These are phyloP conservation scores for Plestiodon gilberti DNA, from an alignment of 2,113 vertebrate genomes.

Conservation along the genomic window DNA sequence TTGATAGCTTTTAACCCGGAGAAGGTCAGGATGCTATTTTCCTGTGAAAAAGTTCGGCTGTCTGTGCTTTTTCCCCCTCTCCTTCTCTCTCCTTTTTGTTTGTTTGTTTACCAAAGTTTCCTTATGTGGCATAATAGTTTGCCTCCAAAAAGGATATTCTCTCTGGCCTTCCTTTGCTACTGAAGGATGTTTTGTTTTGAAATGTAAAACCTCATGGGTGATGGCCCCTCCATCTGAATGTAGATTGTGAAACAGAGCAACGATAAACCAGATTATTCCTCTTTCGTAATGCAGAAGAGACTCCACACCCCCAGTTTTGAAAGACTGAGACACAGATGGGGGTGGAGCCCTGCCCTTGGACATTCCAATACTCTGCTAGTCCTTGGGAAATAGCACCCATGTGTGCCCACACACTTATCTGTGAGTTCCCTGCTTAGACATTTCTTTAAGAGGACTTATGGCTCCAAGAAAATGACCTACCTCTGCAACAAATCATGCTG, in stretches of 20 bases:
- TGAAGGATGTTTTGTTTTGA: conserved; percentile 48
- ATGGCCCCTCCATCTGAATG: conserved; percentile 42
- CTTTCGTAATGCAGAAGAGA: conserved; percentile 40
- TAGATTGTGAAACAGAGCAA: conserved; percentile 59
- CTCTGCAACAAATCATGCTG: neutral
- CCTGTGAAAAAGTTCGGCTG: conserved; percentile 63
- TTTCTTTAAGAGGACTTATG: neutral
- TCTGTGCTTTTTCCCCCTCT: conserved; percentile 33
- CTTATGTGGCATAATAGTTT: conserved; percentile 62
- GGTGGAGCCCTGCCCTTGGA: conserved; percentile 38
- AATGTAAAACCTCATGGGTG: conserved; percentile 38
- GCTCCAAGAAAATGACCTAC: neutral
- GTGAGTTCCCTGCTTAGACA: neutral
- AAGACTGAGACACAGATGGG: conserved; percentile 54
- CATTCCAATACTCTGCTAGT: conserved; percentile 58
- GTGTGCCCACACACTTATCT: conserved; percentile 44
- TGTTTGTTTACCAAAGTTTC: conserved; percentile 54
- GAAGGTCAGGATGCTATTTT: conserved; percentile 75
- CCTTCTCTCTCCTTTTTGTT: conserved; percentile 46
- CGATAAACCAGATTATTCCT: conserved; percentile 59
- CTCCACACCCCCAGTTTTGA: conserved; percentile 44
- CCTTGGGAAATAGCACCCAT: conserved; percentile 60
- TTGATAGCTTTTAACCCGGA: conserved; percentile 72
- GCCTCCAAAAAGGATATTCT: conserved; percentile 58
- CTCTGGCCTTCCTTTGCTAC: conserved; percentile 62